Conservation (phyloP, 1,140 invertebrate species). For the Achroia grisella region DNA sequence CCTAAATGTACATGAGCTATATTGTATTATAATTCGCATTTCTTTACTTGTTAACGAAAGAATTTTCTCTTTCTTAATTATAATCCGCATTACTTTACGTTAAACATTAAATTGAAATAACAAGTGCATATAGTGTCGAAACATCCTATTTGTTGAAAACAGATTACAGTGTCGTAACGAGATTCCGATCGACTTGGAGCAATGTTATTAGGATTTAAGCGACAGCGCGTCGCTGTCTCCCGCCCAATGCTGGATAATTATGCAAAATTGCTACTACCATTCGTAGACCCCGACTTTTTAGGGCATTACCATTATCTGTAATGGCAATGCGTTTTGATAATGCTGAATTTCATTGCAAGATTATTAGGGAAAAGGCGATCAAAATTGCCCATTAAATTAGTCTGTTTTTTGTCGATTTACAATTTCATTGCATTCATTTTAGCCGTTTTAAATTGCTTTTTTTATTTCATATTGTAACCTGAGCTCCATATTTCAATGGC, state of each 20-base stretch:
- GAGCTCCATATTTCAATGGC: slow-evolving; percentile 41
- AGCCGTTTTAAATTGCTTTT: background rate
- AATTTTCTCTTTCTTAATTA: too few relatives aligned
- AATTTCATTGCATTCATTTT: slow-evolving; percentile 7
- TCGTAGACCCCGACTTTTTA: slow-evolving; percentile 64
- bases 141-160: slow-evolving; percentile 46
- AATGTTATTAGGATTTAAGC: slow-evolving; percentile 69
- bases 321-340: slow-evolving; percentile 67
- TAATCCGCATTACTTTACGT: too few relatives aligned
- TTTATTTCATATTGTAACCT: slow-evolving; percentile 29
- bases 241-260: slow-evolving; percentile 64
- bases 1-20: too few relatives aligned
- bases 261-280: slow-evolving; percentile 70
- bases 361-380: slow-evolving; percentile 49
- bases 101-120: too few relatives aligned
- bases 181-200: slow-evolving; percentile 61
- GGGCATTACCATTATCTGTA: slow-evolving; percentile 65
- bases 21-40: too few relatives aligned
- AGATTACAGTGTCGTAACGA: slow-evolving; percentile 64
- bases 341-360: slow-evolving; percentile 61
- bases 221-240: slow-evolving; percentile 52
- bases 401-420: slow-evolving; percentile 31
- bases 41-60: too few relatives aligned
- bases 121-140: background rate
- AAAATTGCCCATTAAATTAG: slow-evolving; percentile 20